Percentiles rank a stretch among this genome's conserved stretches.
Conservation (phyloP, 2,888 invertebrate genomes). For the Philereme vetulata region DNA sequence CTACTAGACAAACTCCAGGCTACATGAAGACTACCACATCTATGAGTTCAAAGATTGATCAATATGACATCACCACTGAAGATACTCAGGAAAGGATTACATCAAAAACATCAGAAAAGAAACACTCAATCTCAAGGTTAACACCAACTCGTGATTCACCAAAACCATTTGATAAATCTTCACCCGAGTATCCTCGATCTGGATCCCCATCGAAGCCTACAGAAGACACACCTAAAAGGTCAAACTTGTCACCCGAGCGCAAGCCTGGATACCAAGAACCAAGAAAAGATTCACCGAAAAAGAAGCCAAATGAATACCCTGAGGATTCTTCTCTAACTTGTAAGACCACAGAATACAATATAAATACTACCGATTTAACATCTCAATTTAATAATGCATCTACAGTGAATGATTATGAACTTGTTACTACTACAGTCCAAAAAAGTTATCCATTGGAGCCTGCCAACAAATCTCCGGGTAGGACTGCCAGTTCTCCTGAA, state of each 20-base stretch:
- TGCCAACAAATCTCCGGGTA: slow-evolving; percentile 4
- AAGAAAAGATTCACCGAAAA: slow-evolving; percentile 5
- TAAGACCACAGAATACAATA: slow-evolving; percentile 21
- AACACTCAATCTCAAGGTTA: slow-evolving; percentile 16
- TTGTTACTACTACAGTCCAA: slow-evolving; percentile 8
- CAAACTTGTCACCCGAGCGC: slow-evolving; percentile 19
- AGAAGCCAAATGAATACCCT: slow-evolving; percentile 10
- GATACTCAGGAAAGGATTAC: slow-evolving; percentile 33
- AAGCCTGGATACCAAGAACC: slow-evolving; percentile 10
- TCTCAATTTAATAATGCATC: slow-evolving; percentile 24
- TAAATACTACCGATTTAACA: slow-evolving; percentile 14
- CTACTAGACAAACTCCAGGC: slow-evolving; percentile 25
- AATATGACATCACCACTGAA: slow-evolving; percentile 31
- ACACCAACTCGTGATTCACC: slow-evolving; percentile 21
- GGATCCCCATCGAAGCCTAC: slow-evolving; percentile 15
- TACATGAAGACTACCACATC: slow-evolving; percentile 39
- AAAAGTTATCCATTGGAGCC: slow-evolving; percentile 16
- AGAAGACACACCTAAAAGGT: slow-evolving; percentile 8
- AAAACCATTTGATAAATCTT: slow-evolving; percentile 17
- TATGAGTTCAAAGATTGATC: slow-evolving; percentile 31
- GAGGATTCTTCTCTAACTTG: slow-evolving; percentile 8
- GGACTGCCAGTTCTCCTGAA: slow-evolving; percentile 17
- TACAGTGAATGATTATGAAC: slow-evolving; percentile 20
- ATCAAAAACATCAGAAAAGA: slow-evolving; percentile 28
- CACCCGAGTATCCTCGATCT: slow-evolving; percentile 19